Percentiles rank a stretch among this genome's conserved stretches.
Conservation (phyloP, 2,113 vertebrate genomes). For the Tupaia chinensis region DNA sequence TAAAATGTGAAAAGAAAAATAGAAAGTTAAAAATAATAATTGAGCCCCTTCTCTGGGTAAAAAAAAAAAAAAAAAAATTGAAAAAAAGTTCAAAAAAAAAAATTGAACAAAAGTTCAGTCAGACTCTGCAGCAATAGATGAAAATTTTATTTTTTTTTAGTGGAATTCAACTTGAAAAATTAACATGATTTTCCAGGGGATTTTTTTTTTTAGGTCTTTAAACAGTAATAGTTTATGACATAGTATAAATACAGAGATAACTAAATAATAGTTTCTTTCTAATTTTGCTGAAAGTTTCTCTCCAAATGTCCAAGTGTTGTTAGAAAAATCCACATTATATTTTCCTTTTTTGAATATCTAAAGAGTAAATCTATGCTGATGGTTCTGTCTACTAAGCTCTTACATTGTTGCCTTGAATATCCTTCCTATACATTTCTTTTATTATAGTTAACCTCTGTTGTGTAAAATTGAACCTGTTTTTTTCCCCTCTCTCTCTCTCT, state of each 20-base stretch:
- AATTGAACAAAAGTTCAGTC: constrained; percentile 10
- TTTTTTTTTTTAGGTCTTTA: constrained; percentile 68
- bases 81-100: not conserved
- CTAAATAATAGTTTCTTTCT: constrained; percentile 60
- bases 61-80: not conserved
- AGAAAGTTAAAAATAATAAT: constrained; percentile 1
- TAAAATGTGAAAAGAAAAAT: constrained; percentile 24
- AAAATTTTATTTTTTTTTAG: constrained; percentile 6
- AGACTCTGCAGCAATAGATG: not conserved
- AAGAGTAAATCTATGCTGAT: constrained; percentile 38
- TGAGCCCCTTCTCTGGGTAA: not conserved
- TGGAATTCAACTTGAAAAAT: constrained; percentile 53
- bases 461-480: constrained; percentile 28
- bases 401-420: not conserved
- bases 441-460: constrained; percentile 3
- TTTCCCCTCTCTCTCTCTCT: not conserved
- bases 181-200: constrained; percentile 31
- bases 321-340: not conserved
- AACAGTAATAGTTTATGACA: constrained; percentile 57
- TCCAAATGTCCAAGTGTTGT: constrained; percentile 3
- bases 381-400: constrained; percentile 36
- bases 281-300: constrained; percentile 66
- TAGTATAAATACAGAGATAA: constrained; percentile 61
- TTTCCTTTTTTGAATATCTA: constrained; percentile 47
- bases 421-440: constrained; percentile 30